phyloP scores from a whole-genome alignment of 2,888 invertebrate species.

The Seladonia tumulorum region DNA sequence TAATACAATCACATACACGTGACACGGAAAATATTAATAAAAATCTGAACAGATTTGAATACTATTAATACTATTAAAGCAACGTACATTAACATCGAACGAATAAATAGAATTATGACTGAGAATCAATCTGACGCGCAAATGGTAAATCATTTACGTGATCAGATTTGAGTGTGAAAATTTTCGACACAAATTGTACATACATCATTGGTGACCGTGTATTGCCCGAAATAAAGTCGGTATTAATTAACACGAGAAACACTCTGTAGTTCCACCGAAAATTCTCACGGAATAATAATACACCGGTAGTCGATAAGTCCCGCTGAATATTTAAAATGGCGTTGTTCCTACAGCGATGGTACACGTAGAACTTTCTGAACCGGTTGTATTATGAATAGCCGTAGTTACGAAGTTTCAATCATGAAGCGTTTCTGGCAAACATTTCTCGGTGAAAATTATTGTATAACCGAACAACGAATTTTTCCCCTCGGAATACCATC shows the following conservation, averaged over 20 bases:
- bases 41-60: too few species aligned
- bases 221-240: neutral
- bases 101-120: too few species aligned
- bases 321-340: constrained; percentile 3
- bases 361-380: neutral
- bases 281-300: neutral
- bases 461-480: neutral
- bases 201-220: too few species aligned
- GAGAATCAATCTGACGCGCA: too few species aligned
- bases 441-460: neutral
- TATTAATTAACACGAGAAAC: neutral
- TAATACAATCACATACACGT: too few species aligned
- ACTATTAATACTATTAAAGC: too few species aligned
- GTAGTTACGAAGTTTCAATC: neutral
- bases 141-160: neutral
- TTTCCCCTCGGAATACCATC: neutral
- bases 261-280: neutral
- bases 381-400: neutral
- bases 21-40: too few species aligned
- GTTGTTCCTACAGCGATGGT: neutral
- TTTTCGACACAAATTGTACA: neutral
- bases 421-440: neutral
- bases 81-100: too few species aligned
- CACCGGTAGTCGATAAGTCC: neutral
- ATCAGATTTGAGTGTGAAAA: too few species aligned